Evolutionary conservation across 2,113 vertebrate genomes (phyloP).

Genomic region (Alethe diademata): DNA sequence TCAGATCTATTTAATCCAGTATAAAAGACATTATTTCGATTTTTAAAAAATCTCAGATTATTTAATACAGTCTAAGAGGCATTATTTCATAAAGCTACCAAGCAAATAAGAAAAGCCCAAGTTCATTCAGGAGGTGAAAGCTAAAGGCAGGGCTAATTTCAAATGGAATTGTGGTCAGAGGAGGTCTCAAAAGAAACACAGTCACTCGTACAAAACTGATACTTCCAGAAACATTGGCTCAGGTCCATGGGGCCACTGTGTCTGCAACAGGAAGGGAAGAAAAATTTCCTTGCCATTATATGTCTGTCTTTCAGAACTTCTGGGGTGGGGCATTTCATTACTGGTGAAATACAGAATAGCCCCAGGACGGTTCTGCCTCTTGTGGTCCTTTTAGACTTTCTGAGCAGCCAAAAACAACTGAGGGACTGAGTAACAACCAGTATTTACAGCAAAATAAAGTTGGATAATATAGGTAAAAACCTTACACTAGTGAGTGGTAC

Average conservation of each 20-base stretch:
- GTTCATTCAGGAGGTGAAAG: background rate
- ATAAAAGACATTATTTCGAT: background rate
- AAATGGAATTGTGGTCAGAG: background rate
- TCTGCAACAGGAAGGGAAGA: background rate
- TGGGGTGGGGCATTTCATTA: background rate
- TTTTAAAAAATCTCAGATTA: background rate
- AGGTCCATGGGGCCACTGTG: background rate
- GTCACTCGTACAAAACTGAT: background rate
- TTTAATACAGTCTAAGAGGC: background rate
- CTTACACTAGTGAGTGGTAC: background rate
- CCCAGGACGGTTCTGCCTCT: background rate
- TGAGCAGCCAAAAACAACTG: background rate
- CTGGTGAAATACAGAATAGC: background rate
- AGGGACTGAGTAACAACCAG: background rate
- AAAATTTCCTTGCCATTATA: background rate
- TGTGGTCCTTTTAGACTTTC: background rate
- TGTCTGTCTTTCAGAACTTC: background rate
- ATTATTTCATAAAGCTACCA: background rate
- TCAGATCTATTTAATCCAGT: background rate
- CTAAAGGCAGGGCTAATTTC: background rate
- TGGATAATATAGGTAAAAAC: background rate
- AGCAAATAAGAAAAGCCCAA: background rate
- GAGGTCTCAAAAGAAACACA: background rate
- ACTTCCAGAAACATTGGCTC: background rate
- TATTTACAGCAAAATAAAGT: background rate